phyloP scores from a whole-genome alignment of 1,140 invertebrate genomes.

The Aculops lycopersici region DNA sequence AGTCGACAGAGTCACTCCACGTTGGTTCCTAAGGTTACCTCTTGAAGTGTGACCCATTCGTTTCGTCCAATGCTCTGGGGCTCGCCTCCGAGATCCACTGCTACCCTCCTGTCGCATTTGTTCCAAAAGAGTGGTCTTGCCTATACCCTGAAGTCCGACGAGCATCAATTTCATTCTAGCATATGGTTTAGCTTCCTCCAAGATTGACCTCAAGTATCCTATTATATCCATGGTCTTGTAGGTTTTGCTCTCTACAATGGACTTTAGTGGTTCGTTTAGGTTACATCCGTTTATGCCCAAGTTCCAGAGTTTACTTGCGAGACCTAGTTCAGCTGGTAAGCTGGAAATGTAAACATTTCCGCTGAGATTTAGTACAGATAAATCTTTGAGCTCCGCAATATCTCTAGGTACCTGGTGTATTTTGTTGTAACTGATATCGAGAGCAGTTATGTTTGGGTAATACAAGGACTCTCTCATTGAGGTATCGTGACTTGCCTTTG shows the following conservation, averaged over 20 bases:
- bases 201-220: constrained; percentile 47
- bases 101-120: constrained; percentile 53
- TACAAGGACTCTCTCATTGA: constrained; percentile 23
- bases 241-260: constrained; percentile 56
- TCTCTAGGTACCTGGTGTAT: constrained; percentile 42
- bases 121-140: constrained; percentile 68
- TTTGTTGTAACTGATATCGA: constrained; percentile 67
- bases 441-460: constrained; percentile 70
- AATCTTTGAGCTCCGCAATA: constrained; percentile 46
- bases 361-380: constrained; percentile 74
- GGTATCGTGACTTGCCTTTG: not conserved
- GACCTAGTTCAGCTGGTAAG: constrained; percentile 70
- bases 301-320: constrained; percentile 73
- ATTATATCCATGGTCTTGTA: constrained; percentile 88
- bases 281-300: constrained; percentile 63
- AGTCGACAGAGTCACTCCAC: constrained; percentile 54
- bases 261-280: constrained; percentile 52
- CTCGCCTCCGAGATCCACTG: constrained; percentile 33
- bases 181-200: constrained; percentile 52
- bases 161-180: constrained; percentile 90
- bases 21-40: constrained; percentile 29
- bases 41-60: constrained; percentile 61
- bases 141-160: constrained; percentile 67
- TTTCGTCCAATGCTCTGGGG: constrained; percentile 65
- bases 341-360: constrained; percentile 51